Percentiles rank a stretch among this genome's conserved stretches.
Conservation (phyloP, 2,113 vertebrate genomes). For the Semicossyphus pulcher region DNA sequence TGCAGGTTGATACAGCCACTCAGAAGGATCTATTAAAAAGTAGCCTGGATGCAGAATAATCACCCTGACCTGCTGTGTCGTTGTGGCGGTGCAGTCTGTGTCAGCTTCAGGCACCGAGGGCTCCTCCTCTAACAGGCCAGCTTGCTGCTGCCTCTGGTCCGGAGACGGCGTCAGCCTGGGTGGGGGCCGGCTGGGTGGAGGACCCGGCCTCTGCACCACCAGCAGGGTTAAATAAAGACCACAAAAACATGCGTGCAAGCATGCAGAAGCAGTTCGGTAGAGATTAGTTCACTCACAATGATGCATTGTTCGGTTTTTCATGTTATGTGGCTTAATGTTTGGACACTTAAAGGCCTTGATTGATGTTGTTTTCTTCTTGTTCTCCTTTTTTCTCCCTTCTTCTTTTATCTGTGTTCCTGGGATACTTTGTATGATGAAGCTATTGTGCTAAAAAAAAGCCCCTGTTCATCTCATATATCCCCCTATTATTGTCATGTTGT, state of each 20-base stretch:
- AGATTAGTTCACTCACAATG: slow-evolving; percentile 30
- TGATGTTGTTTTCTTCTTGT: too few relatives aligned
- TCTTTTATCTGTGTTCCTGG: too few relatives aligned
- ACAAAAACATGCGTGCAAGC: slow-evolving; percentile 28
- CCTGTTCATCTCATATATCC: too few relatives aligned
- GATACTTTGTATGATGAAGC: too few relatives aligned
- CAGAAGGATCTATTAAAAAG: neutral
- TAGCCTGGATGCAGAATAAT: too few relatives aligned
- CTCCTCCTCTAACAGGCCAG: slow-evolving; percentile 85
- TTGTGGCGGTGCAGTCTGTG: slow-evolving; percentile 81
- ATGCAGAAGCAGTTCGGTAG: slow-evolving; percentile 38
- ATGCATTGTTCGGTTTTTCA: neutral
- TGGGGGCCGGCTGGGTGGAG: slow-evolving; percentile 88
- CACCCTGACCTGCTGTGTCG: slow-evolving; percentile 91
- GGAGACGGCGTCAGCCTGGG: slow-evolving; percentile 91
- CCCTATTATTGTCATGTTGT: too few relatives aligned
- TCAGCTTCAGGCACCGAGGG: slow-evolving; percentile 85
- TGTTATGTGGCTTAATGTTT: too few relatives aligned
- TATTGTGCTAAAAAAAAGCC: too few relatives aligned
- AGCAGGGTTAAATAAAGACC: slow-evolving; percentile 9
- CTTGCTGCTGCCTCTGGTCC: slow-evolving; percentile 88
- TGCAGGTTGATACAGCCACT: neutral
- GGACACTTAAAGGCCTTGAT: too few relatives aligned
- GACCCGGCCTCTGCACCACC: slow-evolving; percentile 86
- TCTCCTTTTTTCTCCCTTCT: too few relatives aligned